Evolutionary conservation across 2,113 vertebrate species (phyloP).

Genomic region (Caloenas nicobarica): DNA sequence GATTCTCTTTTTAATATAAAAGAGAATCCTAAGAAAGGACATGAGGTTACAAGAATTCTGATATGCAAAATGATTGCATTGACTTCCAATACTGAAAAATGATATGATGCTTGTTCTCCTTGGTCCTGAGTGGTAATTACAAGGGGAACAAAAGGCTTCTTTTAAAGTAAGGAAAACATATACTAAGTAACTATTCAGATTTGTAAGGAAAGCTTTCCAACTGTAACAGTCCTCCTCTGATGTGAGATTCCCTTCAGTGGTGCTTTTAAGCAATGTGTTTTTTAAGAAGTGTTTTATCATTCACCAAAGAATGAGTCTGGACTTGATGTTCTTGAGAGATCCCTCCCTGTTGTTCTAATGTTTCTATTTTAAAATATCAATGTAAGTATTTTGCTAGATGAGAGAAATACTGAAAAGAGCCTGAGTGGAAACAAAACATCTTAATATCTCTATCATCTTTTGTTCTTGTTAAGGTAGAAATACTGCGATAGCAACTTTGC

Average conservation of each 20-base stretch:
- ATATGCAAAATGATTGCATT: background rate
- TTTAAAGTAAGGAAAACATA: background rate
- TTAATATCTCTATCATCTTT: background rate
- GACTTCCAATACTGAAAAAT: background rate
- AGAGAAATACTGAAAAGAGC: background rate
- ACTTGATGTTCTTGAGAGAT: background rate
- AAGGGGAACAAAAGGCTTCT: accelerated
- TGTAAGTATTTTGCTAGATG: background rate
- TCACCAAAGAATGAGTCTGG: background rate
- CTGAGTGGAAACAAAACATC: background rate
- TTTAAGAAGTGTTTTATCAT: background rate
- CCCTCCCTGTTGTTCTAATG: background rate
- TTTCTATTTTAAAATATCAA: background rate
- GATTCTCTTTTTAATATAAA: background rate
- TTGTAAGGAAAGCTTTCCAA: background rate
- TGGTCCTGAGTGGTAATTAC: background rate
- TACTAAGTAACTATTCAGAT: background rate
- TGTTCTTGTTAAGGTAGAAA: background rate
- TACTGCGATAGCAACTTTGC: background rate
- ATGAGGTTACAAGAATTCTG: background rate
- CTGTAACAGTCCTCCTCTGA: background rate
- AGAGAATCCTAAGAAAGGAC: background rate
- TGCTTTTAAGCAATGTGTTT: background rate
- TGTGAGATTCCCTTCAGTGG: background rate
- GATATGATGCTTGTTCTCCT: accelerated